Percentiles rank a stretch among this genome's conserved stretches.
phyloP scores from a whole-genome alignment of 1,140 invertebrate species.

The Musca vetustissima region DNA sequence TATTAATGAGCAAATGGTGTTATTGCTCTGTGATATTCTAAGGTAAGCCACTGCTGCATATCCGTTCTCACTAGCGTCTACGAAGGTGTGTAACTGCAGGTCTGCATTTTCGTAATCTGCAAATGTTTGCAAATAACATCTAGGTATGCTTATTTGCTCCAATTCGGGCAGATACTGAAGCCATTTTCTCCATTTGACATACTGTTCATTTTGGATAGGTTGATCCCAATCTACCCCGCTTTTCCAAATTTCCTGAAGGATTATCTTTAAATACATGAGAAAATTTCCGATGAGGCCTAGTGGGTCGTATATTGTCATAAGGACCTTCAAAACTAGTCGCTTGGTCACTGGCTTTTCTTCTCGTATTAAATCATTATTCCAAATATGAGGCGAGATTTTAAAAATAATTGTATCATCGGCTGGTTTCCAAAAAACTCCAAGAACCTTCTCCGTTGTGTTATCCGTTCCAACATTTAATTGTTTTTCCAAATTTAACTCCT shows the following conservation, averaged over 20 bases:
- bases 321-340: background rate
- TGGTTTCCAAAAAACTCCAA: constrained; percentile 16
- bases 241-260: constrained; percentile 52
- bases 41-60: constrained; percentile 3
- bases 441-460: constrained; percentile 31
- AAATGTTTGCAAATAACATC: background rate
- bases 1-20: background rate
- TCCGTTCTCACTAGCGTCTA: background rate
- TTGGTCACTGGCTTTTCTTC: background rate
- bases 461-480: constrained; percentile 20
- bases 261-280: constrained; percentile 47
- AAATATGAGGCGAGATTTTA: constrained; percentile 21
- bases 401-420: background rate
- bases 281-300: constrained; percentile 35
- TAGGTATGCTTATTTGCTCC: background rate
- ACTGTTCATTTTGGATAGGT: constrained; percentile 13
- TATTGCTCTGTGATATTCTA: background rate
- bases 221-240: constrained; percentile 50
- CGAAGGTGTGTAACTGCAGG: background rate
- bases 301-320: constrained; percentile 9
- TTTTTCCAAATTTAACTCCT: background rate
- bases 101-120: background rate
- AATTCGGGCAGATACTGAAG: background rate
- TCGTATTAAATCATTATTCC: background rate
- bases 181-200: constrained; percentile 2